These are phyloP conservation scores for Potamilus streckersoni DNA, from an alignment of 1,140 invertebrate genomes.

Conservation along the genomic window DNA sequence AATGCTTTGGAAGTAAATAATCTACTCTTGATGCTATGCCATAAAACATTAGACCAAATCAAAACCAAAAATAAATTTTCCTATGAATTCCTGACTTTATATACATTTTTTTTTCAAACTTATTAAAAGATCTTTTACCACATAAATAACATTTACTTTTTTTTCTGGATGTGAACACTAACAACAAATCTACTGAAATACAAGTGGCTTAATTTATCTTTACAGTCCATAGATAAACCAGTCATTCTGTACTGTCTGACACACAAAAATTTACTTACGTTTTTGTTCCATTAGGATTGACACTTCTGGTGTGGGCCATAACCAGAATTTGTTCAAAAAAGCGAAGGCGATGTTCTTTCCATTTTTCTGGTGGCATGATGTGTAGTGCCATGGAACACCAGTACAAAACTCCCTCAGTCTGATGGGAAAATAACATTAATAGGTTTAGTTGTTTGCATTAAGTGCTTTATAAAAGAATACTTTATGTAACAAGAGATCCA, in stretches of 20 bases:
- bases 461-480: not conserved
- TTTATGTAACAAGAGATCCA: too few relatives aligned
- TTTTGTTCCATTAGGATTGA: slow-evolving; percentile 54
- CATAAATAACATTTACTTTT: not conserved
- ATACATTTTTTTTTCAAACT: not conserved
- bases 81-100: too few relatives aligned
- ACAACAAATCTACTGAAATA: not conserved
- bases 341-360: slow-evolving; percentile 76
- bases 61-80: too few relatives aligned
- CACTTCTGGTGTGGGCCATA: slow-evolving; percentile 79
- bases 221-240: not conserved
- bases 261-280: slow-evolving; percentile 32
- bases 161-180: not conserved
- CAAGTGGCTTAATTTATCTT: not conserved
- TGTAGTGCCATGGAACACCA: slow-evolving; percentile 84
- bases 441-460: not conserved
- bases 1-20: too few relatives aligned
- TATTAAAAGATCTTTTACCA: not conserved
- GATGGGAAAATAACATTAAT: slow-evolving; percentile 8
- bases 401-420: slow-evolving; percentile 89
- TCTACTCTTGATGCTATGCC: too few relatives aligned
- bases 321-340: slow-evolving; percentile 84
- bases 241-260: not conserved
- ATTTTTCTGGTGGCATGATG: slow-evolving; percentile 78
- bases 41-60: too few relatives aligned